Base-by-base conservation (phyloP, 1,140 invertebrate species). In the Saccostrea echinata region DNA sequence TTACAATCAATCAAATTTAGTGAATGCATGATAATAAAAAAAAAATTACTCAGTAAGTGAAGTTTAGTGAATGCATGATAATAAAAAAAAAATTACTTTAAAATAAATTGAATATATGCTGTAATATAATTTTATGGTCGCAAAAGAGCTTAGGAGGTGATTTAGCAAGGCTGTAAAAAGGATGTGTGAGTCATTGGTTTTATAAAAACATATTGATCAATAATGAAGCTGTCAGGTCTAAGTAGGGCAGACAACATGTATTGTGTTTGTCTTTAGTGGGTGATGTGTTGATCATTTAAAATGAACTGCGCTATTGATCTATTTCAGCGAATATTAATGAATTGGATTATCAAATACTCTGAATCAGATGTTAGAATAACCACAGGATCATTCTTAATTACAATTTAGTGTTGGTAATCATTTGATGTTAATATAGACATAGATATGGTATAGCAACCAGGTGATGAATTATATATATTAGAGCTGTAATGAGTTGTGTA, bases 201-300 rank as follows among this genome's bases (percentile, higher is more conserved):
- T 76, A 43, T 61, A 76, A 76, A 61, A 61, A 76, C 11, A 27
- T 76, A 76, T 76, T 76, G 68, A 76, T 76, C 68, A 33, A 27
- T 76, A 33, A 30, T 61, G 55, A 61, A 61, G 55, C n/a, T 18
- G 55, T 61, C 8, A n/a, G 55, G n/a, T 13, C 68, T 33, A 76
- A 76, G 27, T 76, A 76, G 68, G 27, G 11, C 68, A 76, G 27
- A 76, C 68, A 33, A 12, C 27, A 30, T 27, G 30, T 76, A 30
- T 24, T 27, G 68, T 76, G 68, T 33, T 27, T 76, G 24, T 76
- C 13, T 76, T 27, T 76, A 27, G 33, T 76, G 68, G 9, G 24
- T 76, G 16, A 76, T 76, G 68, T 76, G 68, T 76, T 76, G 68
- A 76, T 76, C 68, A 76, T 76, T 43, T 76, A 30, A 30, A 76